Evolutionary conservation across 2,797 vertebrate genomes (phyloP), one percentile per base, ranked within the genome.

Genomic region (Acipenser oxyrinchus): DNA sequence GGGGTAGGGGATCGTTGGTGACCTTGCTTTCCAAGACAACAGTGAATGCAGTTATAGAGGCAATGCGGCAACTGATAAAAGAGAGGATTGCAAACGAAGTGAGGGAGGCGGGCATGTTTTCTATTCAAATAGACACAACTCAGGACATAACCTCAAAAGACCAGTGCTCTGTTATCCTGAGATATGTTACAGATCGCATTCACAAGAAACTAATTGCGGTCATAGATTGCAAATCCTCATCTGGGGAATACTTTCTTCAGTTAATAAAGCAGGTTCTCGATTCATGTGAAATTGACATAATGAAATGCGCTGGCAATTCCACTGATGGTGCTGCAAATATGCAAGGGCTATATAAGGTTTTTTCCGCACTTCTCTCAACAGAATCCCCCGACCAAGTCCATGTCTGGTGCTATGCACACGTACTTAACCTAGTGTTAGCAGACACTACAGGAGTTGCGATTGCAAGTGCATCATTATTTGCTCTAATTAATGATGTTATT

Each of bases 331-430:
- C 62, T 13, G 13, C 68, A 10, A 63, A 52, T 55, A 55, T 63
- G 60, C 60, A 63, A 10, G 65, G 69, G 6, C 11, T 15, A 64
- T 70, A 70, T 51, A 49, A 18, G 15, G 59, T 65, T 7, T 70
- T 70, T 60, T 67, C 65, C 63, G 65, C 65, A 0, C 62, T 51
- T 49, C 65, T 70, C 12, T 50, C 69, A 6, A 49, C 18, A 10
- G 12, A 69, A 8, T 65, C 68, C 12, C 50, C 63, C 13, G 11
- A 48, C 13, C 68, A 69, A 37, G 53, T 69, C 49, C 63, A 64
- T 65, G 63, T 69, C 7, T 69, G 62, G 62, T 69, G 68, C 55
- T 69, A 65, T 37, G 12, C 68, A 37, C 63, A 69, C 48, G 53
- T 69, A n/a, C 13, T 65, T 4, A 69, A 65, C 49, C 60, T 69